phyloP scores from a whole-genome alignment of 2,113 vertebrate species.

The Gopherus evgoodei region DNA sequence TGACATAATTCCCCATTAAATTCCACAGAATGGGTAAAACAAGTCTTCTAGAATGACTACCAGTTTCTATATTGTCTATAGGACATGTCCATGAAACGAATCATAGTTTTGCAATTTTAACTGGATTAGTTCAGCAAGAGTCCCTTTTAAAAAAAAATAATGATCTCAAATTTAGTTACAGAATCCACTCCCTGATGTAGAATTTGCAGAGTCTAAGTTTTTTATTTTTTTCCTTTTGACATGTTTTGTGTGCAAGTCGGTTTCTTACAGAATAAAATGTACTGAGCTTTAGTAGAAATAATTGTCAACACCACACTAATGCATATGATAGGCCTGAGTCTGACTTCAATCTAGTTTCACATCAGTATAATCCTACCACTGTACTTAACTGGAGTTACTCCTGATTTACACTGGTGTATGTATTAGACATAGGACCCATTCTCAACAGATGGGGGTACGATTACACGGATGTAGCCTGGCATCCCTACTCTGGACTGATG shows the following conservation, averaged over 20 bases:
- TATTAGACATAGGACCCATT: neutral
- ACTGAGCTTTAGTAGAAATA: neutral
- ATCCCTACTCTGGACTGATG: neutral
- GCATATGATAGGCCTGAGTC: neutral
- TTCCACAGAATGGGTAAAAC: neutral
- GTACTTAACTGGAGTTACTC: neutral
- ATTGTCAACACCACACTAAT: neutral
- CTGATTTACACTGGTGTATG: neutral
- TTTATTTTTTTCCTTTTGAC: neutral
- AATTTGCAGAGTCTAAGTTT: neutral
- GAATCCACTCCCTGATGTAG: neutral
- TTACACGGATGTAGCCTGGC: neutral
- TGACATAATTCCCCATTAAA: neutral
- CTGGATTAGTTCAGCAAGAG: neutral
- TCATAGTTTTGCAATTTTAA: slow-evolving; percentile 9
- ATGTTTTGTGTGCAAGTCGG: neutral
- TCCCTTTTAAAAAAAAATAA: neutral
- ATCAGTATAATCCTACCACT: neutral
- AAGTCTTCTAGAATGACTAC: neutral
- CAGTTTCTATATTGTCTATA: neutral
- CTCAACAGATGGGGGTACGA: neutral
- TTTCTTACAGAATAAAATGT: neutral
- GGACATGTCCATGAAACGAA: neutral
- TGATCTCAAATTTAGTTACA: neutral
- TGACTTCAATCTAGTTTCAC: neutral